phyloP scores from a whole-genome alignment of 1,140 invertebrate genomes.

The Adelges cooleyi region DNA sequence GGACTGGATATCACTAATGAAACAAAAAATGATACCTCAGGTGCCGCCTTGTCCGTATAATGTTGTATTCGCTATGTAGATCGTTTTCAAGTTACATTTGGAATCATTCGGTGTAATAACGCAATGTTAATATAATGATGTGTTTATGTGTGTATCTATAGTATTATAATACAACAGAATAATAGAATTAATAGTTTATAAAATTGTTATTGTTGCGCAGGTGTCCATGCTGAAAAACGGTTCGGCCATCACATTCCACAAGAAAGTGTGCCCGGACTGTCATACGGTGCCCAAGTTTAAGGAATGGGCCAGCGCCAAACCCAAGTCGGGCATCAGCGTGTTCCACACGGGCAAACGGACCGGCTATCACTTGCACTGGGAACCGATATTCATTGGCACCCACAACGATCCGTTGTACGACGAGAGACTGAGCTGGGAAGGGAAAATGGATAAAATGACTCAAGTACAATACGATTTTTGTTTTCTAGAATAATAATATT shows the following conservation, averaged over 20 bases:
- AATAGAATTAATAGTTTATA: background rate
- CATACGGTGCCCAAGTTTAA: constrained; percentile 76
- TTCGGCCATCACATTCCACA: constrained; percentile 79
- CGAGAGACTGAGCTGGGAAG: constrained; percentile 76
- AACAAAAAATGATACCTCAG: too few species aligned
- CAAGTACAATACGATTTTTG: too few species aligned
- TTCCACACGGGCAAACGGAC: constrained; percentile 74
- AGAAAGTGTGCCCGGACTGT: constrained; percentile 74
- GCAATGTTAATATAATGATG: too few species aligned
- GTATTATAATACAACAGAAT: too few species aligned
- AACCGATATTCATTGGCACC: constrained; percentile 79
- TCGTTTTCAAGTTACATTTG: too few species aligned
- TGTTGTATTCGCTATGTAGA: too few species aligned
- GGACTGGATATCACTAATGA: too few species aligned
- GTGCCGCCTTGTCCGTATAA: too few species aligned
- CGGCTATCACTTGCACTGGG: constrained; percentile 72
- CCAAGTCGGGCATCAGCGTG: constrained; percentile 57
- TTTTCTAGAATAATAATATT: too few species aligned
- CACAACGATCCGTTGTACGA: constrained; percentile 79
- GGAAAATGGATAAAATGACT: constrained; percentile 86
- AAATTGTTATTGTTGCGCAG: constrained; percentile 36
- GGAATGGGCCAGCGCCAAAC: constrained; percentile 59
- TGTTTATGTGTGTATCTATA: too few species aligned
- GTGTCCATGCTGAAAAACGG: constrained; percentile 60
- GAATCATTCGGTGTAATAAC: too few species aligned